Conservation (phyloP, 1,140 invertebrate species). For the Macrocentrus cingulum region DNA sequence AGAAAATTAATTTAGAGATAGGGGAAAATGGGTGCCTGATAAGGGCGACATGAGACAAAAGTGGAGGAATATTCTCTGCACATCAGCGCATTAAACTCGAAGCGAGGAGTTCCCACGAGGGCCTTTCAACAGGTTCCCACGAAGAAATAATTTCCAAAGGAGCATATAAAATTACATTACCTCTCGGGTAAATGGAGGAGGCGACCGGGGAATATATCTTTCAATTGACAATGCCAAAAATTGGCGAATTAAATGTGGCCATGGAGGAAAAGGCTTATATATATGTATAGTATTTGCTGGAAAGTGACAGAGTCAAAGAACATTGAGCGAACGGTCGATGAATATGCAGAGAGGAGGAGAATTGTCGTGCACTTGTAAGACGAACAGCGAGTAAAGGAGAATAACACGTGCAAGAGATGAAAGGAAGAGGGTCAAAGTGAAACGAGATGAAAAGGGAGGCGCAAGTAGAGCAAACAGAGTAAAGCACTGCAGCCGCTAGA, state of each 20-base stretch:
- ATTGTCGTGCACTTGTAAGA: slow-evolving; percentile 4
- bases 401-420: not conserved
- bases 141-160: slow-evolving; percentile 26
- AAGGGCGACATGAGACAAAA: too few relatives aligned
- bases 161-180: slow-evolving; percentile 31
- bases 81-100: slow-evolving; percentile 8
- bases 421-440: not conserved
- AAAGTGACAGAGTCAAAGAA: slow-evolving; percentile 19
- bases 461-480: not conserved
- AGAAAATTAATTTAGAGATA: too few relatives aligned
- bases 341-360: slow-evolving; percentile 25
- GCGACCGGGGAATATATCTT: slow-evolving; percentile 21
- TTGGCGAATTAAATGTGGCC: slow-evolving; percentile 28
- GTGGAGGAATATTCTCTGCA: slow-evolving; percentile 1
- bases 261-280: too few relatives aligned
- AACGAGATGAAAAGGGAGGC: slow-evolving; percentile 4
- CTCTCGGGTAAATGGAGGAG: slow-evolving; percentile 24
- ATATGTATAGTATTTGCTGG: too few relatives aligned
- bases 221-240: slow-evolving; percentile 26
- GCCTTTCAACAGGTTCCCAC: slow-evolving; percentile 28
- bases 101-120: slow-evolving; percentile 23
- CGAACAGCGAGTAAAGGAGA: not conserved
- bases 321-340: slow-evolving; percentile 20
- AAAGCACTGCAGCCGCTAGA: not conserved
- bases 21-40: too few relatives aligned